Evolutionary conservation across 2,888 invertebrate species (phyloP).

Genomic region (Melieria crassipennis): DNA sequence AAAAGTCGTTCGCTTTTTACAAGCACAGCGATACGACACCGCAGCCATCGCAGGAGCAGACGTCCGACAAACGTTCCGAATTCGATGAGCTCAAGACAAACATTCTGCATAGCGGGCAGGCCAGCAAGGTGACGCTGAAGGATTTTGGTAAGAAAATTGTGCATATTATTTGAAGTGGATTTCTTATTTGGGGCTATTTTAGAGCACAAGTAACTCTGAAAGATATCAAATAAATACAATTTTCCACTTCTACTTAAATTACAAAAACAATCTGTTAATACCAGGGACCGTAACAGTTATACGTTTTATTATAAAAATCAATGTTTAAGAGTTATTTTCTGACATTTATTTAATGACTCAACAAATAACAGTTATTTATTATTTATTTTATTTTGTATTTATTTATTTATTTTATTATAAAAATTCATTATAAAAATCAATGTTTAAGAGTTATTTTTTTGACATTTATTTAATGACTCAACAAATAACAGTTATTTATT

Average conservation of each 20-base stretch:
- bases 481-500: too few species aligned
- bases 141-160: slow-evolving; percentile 54
- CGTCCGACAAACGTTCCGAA: slow-evolving; percentile 30
- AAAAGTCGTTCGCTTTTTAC: slow-evolving; percentile 56
- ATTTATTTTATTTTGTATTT: too few species aligned
- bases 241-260: background rate
- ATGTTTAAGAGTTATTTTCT: too few species aligned
- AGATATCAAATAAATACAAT: background rate
- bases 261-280: too few species aligned
- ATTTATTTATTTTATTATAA: too few species aligned
- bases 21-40: slow-evolving; percentile 29
- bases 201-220: background rate
- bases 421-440: too few species aligned
- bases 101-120: slow-evolving; percentile 42
- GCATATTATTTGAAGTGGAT: background rate
- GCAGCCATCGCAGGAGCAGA: background rate
- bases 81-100: slow-evolving; percentile 52
- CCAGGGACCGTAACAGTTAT: too few species aligned
- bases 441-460: too few species aligned
- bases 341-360: too few species aligned
- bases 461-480: too few species aligned
- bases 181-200: background rate
- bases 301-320: too few species aligned
- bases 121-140: slow-evolving; percentile 37
- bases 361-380: too few species aligned